Percentiles rank a stretch among this genome's conserved stretches.
phyloP scores from a whole-genome alignment of 2,888 invertebrate genomes.

The Aromia moschata region DNA sequence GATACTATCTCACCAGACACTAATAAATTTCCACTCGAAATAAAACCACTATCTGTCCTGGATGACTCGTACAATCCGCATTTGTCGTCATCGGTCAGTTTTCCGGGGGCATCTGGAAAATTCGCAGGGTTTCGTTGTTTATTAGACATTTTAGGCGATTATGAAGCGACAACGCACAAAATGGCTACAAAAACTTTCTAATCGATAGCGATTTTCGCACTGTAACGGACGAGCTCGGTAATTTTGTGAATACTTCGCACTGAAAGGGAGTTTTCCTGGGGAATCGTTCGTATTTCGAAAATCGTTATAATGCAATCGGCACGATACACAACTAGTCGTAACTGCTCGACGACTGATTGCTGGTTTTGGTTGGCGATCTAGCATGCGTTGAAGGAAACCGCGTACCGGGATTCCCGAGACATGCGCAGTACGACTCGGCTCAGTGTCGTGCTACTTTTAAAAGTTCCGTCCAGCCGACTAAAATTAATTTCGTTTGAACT shows the following conservation, averaged over 20 bases:
- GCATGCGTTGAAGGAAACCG: constrained; percentile 35
- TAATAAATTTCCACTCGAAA: constrained; percentile 56
- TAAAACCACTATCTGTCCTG: constrained; percentile 58
- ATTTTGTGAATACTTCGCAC: constrained; percentile 13
- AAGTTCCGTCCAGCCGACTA: neutral
- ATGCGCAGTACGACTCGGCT: constrained; percentile 49
- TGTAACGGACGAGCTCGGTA: constrained; percentile 13
- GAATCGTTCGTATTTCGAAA: constrained; percentile 39
- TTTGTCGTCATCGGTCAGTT: constrained; percentile 50
- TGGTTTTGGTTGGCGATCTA: constrained; percentile 23
- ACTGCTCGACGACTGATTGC: constrained; percentile 46
- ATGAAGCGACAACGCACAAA: constrained; percentile 28
- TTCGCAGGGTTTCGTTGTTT: constrained; percentile 32
- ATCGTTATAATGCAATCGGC: constrained; percentile 27
- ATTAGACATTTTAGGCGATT: constrained; percentile 40
- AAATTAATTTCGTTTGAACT: neutral
- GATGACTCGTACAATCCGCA: constrained; percentile 50
- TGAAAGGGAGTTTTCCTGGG: constrained; percentile 12
- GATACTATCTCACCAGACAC: constrained; percentile 52
- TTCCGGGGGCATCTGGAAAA: constrained; percentile 54
- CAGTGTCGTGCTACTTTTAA: constrained; percentile 17
- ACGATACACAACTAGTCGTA: constrained; percentile 22
- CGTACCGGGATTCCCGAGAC: constrained; percentile 56
- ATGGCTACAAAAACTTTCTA: constrained; percentile 37
- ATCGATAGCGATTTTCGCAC: constrained; percentile 18